Percentiles rank a stretch among this genome's conserved stretches.
Evolutionary conservation across 23 tunicate species (phyloP).

Genomic region (Diplosoma virens): DNA sequence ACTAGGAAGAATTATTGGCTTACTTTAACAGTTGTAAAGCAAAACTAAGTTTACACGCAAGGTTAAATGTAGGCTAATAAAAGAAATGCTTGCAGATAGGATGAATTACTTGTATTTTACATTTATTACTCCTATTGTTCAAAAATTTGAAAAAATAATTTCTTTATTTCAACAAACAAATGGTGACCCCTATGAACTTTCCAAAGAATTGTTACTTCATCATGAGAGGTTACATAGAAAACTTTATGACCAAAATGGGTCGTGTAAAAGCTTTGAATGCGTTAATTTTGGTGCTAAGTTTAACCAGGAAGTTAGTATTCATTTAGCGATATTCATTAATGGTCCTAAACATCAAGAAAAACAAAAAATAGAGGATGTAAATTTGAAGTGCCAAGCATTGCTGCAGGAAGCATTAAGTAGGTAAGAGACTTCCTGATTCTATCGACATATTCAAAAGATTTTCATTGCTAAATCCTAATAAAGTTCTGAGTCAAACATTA

Average conservation of each 20-base stretch:
- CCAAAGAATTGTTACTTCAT: no score
- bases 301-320: not conserved
- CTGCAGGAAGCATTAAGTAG: no score
- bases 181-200: no score
- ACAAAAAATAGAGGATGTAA: not conserved
- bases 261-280: not conserved
- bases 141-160: slow-evolving; percentile 10
- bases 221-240: no score
- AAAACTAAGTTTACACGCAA: not conserved
- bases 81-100: no score
- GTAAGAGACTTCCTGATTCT: slow-evolving; percentile 17
- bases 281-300: no score
- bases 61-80: no score
- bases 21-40: no score
- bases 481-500: not conserved
- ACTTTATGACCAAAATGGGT: not conserved
- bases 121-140: no score
- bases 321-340: not conserved
- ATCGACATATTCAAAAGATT: not conserved
- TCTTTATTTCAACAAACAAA: not conserved
- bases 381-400: no score
- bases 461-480: no score
- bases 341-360: not conserved
- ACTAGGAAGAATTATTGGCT: slow-evolving; percentile 3
- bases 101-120: no score